Evolutionary conservation across 1,140 invertebrate species (phyloP), one percentile per base, ranked within the genome.

Genomic region (Grapholita molesta): DNA sequence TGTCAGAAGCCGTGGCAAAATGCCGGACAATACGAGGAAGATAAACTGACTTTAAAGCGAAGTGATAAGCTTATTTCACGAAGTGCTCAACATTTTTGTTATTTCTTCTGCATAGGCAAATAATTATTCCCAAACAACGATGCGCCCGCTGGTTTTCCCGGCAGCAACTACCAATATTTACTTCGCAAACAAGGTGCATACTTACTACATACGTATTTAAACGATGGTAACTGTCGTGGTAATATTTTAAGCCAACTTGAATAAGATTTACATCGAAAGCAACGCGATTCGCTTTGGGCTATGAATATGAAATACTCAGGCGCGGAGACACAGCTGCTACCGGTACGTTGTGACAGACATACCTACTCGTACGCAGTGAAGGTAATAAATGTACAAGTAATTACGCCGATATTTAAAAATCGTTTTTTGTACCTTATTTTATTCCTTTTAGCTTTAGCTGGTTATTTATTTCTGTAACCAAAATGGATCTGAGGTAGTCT

Each of bases 231-330:
- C n/a, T 11, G 21, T 32, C 32, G 8, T 28, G 38, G 18, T 68
- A 65, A 66, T 66, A 57, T 64, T 64, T 70, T 70, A 70, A 69
- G 52, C 42, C 69, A 33, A 66, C 15, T 69, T 72, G 66, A 72
- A 72, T 66, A 72, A 66, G 70, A 72, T 72, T 68, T 72, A 66
- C 70, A 68, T 68, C 65, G 55, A 55, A 68, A 48, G 57, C 66
- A 64, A 8, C 66, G 30, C 28, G 12, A 35, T 64, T n/a, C 42
- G 66, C 65, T 53, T 42, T 12, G 28, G 61, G 70, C 61, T 35
- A 72, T 72, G 70, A 72, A 72, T 72, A 72, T 72, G 70, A 72
- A 72, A 72, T 68, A 71, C 55, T 42, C 35, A 24, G 33, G 33
- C 55, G 68, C 24, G 48, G 57, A 64, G 66, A 71, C 66, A 68